Conservation (phyloP, 1,140 invertebrate genomes). For the Melipona quadrifasciata region DNA sequence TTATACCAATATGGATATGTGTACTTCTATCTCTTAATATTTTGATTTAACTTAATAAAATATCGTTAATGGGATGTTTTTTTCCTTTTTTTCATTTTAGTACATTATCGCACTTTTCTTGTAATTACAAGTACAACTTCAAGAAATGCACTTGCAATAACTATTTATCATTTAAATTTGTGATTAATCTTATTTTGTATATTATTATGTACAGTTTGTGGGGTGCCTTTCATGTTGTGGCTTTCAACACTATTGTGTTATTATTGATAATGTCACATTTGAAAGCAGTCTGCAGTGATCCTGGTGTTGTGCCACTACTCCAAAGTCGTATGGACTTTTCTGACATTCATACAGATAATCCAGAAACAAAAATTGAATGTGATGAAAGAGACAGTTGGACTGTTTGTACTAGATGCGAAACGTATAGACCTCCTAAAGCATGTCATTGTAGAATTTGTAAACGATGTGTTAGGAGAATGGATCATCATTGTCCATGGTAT, state of each 20-base stretch:
- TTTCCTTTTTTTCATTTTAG: background rate
- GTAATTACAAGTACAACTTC: background rate
- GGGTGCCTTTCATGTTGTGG: conserved; percentile 91
- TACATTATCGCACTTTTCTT: background rate
- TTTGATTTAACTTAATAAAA: conserved; percentile 4
- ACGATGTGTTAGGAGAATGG: conserved; percentile 93
- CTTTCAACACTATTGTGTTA: conserved; percentile 92
- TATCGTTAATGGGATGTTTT: conserved; percentile 4
- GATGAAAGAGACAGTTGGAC: conserved; percentile 90
- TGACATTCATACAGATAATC: conserved; percentile 87
- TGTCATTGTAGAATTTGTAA: conserved; percentile 96
- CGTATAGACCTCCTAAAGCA: conserved; percentile 91
- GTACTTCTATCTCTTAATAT: conserved; percentile 45
- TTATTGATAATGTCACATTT: conserved; percentile 90
- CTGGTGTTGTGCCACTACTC: conserved; percentile 93
- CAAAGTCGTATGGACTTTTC: conserved; percentile 92
- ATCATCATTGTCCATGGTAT: conserved; percentile 94
- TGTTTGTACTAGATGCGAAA: conserved; percentile 92
- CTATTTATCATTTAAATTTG: background rate
- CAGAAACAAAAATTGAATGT: conserved; percentile 73
- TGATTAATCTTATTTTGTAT: conserved; percentile 75
- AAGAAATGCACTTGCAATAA: background rate
- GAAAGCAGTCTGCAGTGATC: conserved; percentile 93
- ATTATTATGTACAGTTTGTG: conserved; percentile 86
- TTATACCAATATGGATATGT: background rate